Conservation (phyloP, 2,888 invertebrate genomes). For the Hypsopygia costalis region DNA sequence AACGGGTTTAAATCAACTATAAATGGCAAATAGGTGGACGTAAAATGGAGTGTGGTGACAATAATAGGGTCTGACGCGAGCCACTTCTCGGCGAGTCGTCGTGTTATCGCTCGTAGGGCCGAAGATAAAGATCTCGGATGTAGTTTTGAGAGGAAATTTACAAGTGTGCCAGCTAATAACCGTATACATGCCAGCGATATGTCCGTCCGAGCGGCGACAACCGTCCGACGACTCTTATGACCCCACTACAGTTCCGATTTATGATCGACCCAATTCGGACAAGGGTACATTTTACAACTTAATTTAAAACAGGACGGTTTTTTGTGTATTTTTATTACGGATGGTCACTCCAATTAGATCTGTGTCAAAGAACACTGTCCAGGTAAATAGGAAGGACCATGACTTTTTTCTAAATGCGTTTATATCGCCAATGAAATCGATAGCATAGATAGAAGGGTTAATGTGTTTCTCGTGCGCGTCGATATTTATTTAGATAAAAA, state of each 20-base stretch:
- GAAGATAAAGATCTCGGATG: constrained; percentile 62
- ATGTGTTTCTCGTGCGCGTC: constrained; percentile 19
- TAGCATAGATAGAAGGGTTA: background rate
- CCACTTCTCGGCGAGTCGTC: constrained; percentile 29
- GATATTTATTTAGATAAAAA: constrained; percentile 4
- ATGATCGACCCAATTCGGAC: constrained; percentile 58
- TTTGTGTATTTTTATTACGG: constrained; percentile 30
- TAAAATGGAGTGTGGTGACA: constrained; percentile 53
- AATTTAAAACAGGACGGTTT: constrained; percentile 60
- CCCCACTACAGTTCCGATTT: constrained; percentile 62
- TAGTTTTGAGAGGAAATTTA: constrained; percentile 64
- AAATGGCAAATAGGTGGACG: constrained; percentile 55
- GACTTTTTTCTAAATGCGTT: background rate
- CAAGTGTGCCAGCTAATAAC: constrained; percentile 61
- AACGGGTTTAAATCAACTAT: constrained; percentile 52
- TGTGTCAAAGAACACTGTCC: constrained; percentile 4
- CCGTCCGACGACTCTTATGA: constrained; percentile 56
- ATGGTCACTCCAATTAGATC: constrained; percentile 17
- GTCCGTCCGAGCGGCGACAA: constrained; percentile 46
- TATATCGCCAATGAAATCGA: background rate
- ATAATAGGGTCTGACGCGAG: constrained; percentile 40
- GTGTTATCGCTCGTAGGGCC: constrained; percentile 41
- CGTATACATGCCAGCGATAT: constrained; percentile 62
- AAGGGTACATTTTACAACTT: constrained; percentile 68
- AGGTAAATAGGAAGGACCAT: constrained; percentile 1